These are phyloP conservation scores for Pterocles orientalis DNA, from an alignment of 2,113 vertebrate species.

Conservation along the genomic window DNA sequence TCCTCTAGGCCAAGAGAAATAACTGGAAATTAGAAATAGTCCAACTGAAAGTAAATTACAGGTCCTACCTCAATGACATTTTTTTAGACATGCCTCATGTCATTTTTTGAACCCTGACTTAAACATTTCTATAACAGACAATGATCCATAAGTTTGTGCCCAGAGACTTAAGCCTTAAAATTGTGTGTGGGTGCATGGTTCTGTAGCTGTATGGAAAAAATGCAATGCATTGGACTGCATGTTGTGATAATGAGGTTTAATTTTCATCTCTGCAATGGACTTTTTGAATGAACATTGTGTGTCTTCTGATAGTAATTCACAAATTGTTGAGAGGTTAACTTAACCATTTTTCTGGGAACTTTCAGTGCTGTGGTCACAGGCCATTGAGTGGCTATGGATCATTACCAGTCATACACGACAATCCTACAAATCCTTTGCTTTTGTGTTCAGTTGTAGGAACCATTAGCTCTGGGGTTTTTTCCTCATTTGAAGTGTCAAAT, in stretches of 20 bases:
- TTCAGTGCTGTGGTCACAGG: not conserved
- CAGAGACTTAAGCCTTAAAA: not conserved
- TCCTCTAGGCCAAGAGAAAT: not conserved
- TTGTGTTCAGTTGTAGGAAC: not conserved
- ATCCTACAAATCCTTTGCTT: not conserved
- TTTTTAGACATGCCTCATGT: not conserved
- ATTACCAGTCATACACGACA: not conserved
- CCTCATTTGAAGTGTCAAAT: not conserved
- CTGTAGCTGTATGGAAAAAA: not conserved
- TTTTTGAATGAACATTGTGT: not conserved
- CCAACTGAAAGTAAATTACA: not conserved
- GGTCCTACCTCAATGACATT: not conserved
- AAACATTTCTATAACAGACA: not conserved
- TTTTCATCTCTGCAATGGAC: not conserved
- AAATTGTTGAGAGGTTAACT: not conserved
- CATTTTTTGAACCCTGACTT: not conserved
- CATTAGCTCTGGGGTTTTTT: not conserved
- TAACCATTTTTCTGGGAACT: not conserved
- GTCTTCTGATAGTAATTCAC: not conserved
- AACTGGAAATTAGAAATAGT: not conserved
- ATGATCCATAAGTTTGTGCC: not conserved
- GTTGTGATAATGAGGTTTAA: not conserved
- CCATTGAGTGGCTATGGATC: not conserved
- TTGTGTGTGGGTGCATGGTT: not conserved
- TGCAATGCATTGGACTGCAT: not conserved